Percentiles rank a stretch among this genome's conserved stretches.
phyloP scores from a whole-genome alignment of 1,140 invertebrate species.

The Caenorhabditis latens region DNA sequence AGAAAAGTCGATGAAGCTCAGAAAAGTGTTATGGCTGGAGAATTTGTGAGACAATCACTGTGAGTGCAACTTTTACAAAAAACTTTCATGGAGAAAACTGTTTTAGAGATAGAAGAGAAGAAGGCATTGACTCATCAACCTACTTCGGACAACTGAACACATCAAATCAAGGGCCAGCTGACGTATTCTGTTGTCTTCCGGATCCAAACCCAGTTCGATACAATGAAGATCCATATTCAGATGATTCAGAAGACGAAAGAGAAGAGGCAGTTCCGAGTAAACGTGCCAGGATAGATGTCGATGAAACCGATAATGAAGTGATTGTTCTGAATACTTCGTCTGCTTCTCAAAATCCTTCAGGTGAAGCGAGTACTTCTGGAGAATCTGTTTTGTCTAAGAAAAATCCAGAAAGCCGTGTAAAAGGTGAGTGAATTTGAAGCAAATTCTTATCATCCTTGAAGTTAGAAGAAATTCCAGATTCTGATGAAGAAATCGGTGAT shows the following conservation, averaged over 20 bases:
- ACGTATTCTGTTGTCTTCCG: slow-evolving; percentile 1
- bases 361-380: neutral
- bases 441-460: neutral
- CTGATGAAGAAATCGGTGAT: neutral
- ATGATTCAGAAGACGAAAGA: neutral
- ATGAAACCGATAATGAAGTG: neutral
- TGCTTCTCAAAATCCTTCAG: neutral
- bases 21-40: no score
- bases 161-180: neutral
- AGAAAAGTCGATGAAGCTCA: neutral
- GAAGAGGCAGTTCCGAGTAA: neutral
- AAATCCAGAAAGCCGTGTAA: neutral
- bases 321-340: slow-evolving; percentile 29
- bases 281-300: neutral
- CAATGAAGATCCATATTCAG: neutral
- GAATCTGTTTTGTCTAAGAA: neutral
- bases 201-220: neutral
- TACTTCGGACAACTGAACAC: neutral
- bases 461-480: neutral
- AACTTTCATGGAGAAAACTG: neutral
- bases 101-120: no score
- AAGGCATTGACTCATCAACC: neutral
- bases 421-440: neutral
- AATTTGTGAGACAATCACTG: no score
- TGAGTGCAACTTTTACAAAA: no score